Evolutionary conservation across 2,797 vertebrate species (phyloP).

Genomic region (Bovichtus variegatus): DNA sequence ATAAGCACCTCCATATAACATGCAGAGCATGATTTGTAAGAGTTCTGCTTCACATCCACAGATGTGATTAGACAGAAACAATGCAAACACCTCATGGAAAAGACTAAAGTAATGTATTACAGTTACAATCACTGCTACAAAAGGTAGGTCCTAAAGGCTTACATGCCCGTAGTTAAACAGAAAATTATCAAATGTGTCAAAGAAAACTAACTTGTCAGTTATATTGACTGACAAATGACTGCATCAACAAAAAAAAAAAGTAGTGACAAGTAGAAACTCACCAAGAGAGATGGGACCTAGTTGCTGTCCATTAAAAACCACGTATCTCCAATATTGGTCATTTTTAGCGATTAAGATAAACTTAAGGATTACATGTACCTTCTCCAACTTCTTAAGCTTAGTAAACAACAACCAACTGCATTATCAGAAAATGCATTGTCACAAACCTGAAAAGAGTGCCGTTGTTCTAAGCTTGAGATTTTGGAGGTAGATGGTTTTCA

Average conservation of each 20-base stretch:
- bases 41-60: background rate
- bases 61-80: background rate
- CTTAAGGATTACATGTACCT: background rate
- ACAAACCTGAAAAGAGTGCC: background rate
- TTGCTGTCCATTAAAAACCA: background rate
- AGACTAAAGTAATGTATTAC: background rate
- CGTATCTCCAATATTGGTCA: background rate
- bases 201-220: background rate
- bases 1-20: conserved; percentile 24
- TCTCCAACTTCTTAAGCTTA: background rate
- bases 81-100: background rate
- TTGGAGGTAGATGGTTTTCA: background rate
- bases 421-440: background rate
- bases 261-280: background rate
- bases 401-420: background rate
- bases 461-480: background rate
- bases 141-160: background rate
- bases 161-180: background rate
- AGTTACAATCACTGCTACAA: background rate
- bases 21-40: background rate
- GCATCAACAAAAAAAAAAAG: background rate
- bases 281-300: background rate
- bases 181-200: background rate
- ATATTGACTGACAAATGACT: background rate
- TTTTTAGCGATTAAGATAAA: background rate